A percentile compares a stretch with the other conserved stretches of the same genome.
phyloP scores from a whole-genome alignment of 2,113 vertebrate genomes.

The Brachyhypopomus occidentalis region DNA sequence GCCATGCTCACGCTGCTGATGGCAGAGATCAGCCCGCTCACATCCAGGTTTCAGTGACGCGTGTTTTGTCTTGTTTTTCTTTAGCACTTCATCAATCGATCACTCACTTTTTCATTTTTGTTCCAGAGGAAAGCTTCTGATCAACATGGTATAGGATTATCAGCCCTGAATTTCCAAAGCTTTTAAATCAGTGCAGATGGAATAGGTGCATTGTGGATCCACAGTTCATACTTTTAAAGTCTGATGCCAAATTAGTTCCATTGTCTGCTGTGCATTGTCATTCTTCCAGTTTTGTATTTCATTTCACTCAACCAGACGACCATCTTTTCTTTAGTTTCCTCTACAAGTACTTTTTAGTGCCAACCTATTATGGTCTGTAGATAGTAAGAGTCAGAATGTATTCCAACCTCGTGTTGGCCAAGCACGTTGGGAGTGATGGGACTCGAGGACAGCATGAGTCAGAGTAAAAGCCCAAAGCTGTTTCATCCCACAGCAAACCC shows the following conservation, averaged over 20 bases:
- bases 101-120: neutral
- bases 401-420: neutral
- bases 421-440: neutral
- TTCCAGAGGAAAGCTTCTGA: neutral
- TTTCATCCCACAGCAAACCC: neutral
- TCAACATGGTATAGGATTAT: neutral
- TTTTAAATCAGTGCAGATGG: neutral
- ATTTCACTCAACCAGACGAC: constrained; percentile 29
- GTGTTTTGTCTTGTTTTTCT: neutral
- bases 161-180: neutral
- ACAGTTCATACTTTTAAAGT: neutral
- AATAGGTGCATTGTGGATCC: neutral
- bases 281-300: constrained; percentile 1
- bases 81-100: constrained; percentile 18
- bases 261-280: constrained; percentile 25
- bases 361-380: neutral
- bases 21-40: neutral
- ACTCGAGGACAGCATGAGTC: neutral
- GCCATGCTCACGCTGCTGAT: neutral
- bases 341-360: neutral
- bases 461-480: neutral
- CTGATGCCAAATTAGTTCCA: neutral
- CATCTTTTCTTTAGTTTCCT: constrained; percentile 25
- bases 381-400: neutral
- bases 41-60: too few relatives aligned